Evolutionary conservation across 2,797 vertebrate species (phyloP), one percentile per base, ranked within the genome.

Genomic region (Pseudotriccus pelzelni): DNA sequence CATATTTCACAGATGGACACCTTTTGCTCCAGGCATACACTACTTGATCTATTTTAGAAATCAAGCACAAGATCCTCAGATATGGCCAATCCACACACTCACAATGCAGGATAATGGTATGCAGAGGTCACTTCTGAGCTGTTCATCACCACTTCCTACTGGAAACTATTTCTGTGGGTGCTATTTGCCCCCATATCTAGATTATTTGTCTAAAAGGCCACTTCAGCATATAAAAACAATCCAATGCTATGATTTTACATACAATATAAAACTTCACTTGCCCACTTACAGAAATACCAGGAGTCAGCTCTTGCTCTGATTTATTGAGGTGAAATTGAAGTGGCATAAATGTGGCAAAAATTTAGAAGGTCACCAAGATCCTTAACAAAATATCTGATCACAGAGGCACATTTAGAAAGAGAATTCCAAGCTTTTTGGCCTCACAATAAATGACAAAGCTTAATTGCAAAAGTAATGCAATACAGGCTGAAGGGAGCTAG

Each of bases 1-100:
- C 96, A 15, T 91, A 96, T 95, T 96, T 97, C 96, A 94, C 96
- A 97, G 96, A 97, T 97, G 96, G 96, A 94, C 96, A 93, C 91
- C 83, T 95, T 90, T 96, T 91, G 96, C 96, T 96, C 88, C 88
- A 95, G 96, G 96, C 96, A 70, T 32, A 86, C 63, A 67, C 80
- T 91, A 90, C 88, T 88, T 91, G 94, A 89, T 95, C 96, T 95
- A 94, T 95, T 97, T 97, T 89, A 93, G 85, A 95, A 96, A 95
- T 91, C 87, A 93, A 88, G 91, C 90, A 91, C 85, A 76, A 86
- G 91, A 94, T 90, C 30, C 74, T 95, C 70, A 52, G 80, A 88
- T 14, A 73, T 12, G 49, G 83, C 85, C 59, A 95, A 91, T 82
- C 74, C 78, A 64, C 93, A 82, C 7, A 1, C 55, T 76, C 25